phyloP scores from a whole-genome alignment of 1,140 invertebrate species.

The Drosophila punjabiensis region DNA sequence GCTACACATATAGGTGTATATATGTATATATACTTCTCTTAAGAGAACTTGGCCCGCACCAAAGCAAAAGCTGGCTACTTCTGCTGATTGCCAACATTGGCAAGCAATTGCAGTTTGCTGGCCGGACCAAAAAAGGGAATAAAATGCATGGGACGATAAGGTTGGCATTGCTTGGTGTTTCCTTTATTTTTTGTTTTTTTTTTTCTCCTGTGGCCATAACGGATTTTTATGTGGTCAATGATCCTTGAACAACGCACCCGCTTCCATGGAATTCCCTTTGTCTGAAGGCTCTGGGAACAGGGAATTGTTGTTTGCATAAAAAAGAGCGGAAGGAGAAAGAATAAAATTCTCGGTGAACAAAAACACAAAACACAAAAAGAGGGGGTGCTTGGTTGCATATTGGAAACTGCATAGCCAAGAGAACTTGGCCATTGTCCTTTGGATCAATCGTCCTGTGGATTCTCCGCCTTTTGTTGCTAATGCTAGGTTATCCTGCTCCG shows the following conservation, averaged over 20 bases:
- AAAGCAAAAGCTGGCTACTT: constrained; percentile 29
- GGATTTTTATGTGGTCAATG: constrained; percentile 80
- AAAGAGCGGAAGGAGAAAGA: constrained; percentile 26
- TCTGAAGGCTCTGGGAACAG: constrained; percentile 7
- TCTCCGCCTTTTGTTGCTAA: constrained; percentile 7
- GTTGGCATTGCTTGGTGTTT: constrained; percentile 25
- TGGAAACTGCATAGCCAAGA: constrained; percentile 20
- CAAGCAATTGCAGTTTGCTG: constrained; percentile 42
- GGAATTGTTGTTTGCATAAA: constrained; percentile 53
- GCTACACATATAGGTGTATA: not conserved
- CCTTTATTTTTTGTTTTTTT: constrained; percentile 11
- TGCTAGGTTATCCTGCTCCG: constrained; percentile 7
- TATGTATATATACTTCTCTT: not conserved
- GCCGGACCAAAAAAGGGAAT: constrained; percentile 73
- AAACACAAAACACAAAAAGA: not conserved
- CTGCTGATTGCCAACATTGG: constrained; percentile 55
- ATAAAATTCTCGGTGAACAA: constrained; percentile 7
- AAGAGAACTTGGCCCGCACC: constrained; percentile 36
- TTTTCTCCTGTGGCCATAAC: constrained; percentile 60
- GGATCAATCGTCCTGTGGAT: constrained; percentile 20
- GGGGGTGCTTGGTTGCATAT: constrained; percentile 11
- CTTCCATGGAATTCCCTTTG: constrained; percentile 59
- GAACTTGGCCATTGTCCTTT: constrained; percentile 23
- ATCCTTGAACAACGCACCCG: constrained; percentile 63
- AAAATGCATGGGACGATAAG: constrained; percentile 54